Conservation (phyloP, 2,888 invertebrate genomes). For the Empis livida region DNA sequence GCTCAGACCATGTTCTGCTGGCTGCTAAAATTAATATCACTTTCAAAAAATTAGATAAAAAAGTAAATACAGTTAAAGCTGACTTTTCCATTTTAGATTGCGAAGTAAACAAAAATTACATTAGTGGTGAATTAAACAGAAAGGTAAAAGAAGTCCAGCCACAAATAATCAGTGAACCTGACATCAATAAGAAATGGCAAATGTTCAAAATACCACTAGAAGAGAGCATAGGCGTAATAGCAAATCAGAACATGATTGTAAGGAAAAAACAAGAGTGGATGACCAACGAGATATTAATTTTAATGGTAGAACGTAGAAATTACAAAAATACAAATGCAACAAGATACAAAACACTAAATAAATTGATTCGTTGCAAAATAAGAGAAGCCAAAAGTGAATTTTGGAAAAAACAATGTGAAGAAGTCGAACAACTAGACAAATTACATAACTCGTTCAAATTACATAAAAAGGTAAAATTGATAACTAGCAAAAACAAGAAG, state of each 20-base stretch:
- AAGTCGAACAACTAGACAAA: background rate
- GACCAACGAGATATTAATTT: background rate
- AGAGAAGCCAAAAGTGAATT: background rate
- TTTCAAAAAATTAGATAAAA: background rate
- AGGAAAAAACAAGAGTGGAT: background rate
- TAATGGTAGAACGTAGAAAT: background rate
- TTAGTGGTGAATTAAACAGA: background rate
- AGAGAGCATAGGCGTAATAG: background rate
- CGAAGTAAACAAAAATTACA: no score
- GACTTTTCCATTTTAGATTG: no score
- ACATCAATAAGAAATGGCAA: background rate
- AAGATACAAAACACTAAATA: background rate
- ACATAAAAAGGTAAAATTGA: no score
- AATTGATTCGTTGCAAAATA: background rate
- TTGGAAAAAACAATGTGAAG: background rate
- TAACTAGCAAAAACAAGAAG: no score
- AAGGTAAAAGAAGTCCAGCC: background rate
- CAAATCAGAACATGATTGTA: no score
- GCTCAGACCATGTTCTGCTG: background rate
- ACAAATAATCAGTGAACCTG: background rate
- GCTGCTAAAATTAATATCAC: background rate
- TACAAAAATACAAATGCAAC: background rate
- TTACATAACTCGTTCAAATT: no score
- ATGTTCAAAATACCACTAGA: background rate
- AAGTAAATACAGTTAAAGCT: no score